phyloP scores from a whole-genome alignment of 2,888 invertebrate species.

The Microctonus hyperodae region DNA sequence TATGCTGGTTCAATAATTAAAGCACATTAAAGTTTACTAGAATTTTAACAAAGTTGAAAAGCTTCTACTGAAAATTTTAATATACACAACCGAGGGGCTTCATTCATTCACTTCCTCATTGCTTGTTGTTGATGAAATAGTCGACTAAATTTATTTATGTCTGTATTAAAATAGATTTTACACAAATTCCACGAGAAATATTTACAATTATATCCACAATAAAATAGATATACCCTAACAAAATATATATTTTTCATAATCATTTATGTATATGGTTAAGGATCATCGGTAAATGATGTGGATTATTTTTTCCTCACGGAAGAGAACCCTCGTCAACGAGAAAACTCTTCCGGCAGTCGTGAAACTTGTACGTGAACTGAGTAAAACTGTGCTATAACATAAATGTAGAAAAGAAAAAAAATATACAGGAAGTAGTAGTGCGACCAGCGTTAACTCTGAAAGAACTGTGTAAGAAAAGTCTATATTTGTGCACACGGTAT shows the following conservation, averaged over 20 bases:
- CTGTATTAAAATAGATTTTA: not conserved
- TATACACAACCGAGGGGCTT: no score
- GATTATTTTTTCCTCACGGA: slow-evolving; percentile 15
- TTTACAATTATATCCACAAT: no score
- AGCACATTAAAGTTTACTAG: slow-evolving; percentile 13
- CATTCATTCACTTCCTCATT: not conserved
- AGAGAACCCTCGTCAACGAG: slow-evolving; percentile 4
- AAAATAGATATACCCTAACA: not conserved
- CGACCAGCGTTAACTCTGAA: slow-evolving; percentile 4
- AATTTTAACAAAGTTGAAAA: not conserved
- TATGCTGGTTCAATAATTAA: slow-evolving; percentile 22
- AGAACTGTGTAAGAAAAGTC: not conserved
- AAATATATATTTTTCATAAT: not conserved
- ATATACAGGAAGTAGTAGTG: not conserved
- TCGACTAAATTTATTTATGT: not conserved
- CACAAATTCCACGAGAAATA: not conserved
- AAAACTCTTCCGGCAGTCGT: slow-evolving; percentile 28
- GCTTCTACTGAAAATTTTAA: not conserved
- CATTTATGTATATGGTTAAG: not conserved
- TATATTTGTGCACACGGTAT: not conserved
- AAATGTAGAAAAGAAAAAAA: not conserved
- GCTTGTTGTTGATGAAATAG: not conserved
- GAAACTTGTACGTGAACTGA: slow-evolving; percentile 28
- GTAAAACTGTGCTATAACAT: slow-evolving; percentile 20
- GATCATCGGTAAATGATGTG: slow-evolving; percentile 5